Evolutionary conservation across 2,113 vertebrate species (phyloP).

Genomic region (Paraplagusia blochii): DNA sequence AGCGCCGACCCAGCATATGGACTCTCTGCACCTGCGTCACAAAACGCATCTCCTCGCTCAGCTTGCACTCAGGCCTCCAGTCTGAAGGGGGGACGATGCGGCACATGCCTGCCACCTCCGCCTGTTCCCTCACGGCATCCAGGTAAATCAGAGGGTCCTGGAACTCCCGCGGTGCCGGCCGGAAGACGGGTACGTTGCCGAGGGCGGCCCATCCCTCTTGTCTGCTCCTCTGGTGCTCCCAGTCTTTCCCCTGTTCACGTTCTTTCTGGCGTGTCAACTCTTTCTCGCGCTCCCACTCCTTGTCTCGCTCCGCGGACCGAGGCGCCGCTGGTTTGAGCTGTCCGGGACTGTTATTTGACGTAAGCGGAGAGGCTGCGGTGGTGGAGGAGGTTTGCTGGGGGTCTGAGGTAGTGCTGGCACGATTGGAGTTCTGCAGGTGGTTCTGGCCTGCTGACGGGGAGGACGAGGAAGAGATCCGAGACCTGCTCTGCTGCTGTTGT

Average conservation of each 20-base stretch:
- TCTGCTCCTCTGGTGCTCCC: constrained; percentile 78
- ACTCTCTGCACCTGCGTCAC: constrained; percentile 97
- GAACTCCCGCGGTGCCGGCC: constrained; percentile 89
- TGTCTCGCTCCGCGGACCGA: constrained; percentile 61
- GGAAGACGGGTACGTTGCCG: constrained; percentile 87
- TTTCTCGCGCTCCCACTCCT: constrained; percentile 68
- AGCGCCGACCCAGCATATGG: constrained; percentile 97
- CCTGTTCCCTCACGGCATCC: constrained; percentile 89
- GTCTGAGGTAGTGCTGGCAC: constrained; percentile 92
- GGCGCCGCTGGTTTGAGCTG: constrained; percentile 83
- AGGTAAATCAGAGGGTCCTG: constrained; percentile 96
- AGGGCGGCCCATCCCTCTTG: constrained; percentile 82
- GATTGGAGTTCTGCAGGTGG: constrained; percentile 59
- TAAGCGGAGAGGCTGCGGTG: constrained; percentile 32
- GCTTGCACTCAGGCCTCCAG: constrained; percentile 98
- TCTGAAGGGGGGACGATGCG: constrained; percentile 91
- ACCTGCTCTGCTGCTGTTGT: constrained; percentile 90
- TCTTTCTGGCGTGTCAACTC: constrained; percentile 75
- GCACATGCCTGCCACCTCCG: constrained; percentile 91
- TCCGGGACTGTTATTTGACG: constrained; percentile 41
- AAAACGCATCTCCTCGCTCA: constrained; percentile 98
- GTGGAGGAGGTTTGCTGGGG: constrained; percentile 73
- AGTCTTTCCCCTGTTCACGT: constrained; percentile 79
- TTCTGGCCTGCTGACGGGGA: constrained; percentile 59
- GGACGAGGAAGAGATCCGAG: constrained; percentile 65